Conservation (phyloP, 2,113 vertebrate genomes). For the Pristiophorus japonicus region DNA sequence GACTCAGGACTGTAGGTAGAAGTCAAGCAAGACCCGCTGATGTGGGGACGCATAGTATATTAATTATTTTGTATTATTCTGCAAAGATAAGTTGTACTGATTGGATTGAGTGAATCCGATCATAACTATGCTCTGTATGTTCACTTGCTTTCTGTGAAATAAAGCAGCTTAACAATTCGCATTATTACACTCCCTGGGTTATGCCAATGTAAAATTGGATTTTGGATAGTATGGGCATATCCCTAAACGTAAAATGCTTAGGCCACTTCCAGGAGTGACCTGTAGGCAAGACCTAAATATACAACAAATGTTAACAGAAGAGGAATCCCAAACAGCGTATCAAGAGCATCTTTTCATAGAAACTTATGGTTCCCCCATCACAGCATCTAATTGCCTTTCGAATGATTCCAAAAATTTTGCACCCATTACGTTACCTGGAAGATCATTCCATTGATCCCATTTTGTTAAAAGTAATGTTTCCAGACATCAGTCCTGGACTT, state of each 20-base stretch:
- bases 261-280: background rate
- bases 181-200: background rate
- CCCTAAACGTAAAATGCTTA: background rate
- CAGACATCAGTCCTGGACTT: background rate
- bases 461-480: background rate
- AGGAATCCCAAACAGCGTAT: background rate
- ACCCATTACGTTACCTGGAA: background rate
- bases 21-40: background rate
- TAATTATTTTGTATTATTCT: background rate
- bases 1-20: background rate
- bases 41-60: background rate
- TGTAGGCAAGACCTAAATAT: background rate
- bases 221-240: background rate
- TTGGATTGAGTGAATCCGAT: background rate
- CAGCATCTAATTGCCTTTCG: background rate
- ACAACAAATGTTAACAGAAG: background rate
- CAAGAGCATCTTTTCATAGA: background rate
- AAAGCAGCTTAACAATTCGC: background rate
- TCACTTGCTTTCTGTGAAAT: background rate
- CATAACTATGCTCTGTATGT: background rate
- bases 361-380: background rate
- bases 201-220: background rate
- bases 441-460: background rate
- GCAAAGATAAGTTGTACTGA: background rate
- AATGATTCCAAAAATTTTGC: slow-evolving; percentile 6